Base-by-base conservation (phyloP, 1,140 invertebrate genomes). In the Araneus ventricosus region DNA sequence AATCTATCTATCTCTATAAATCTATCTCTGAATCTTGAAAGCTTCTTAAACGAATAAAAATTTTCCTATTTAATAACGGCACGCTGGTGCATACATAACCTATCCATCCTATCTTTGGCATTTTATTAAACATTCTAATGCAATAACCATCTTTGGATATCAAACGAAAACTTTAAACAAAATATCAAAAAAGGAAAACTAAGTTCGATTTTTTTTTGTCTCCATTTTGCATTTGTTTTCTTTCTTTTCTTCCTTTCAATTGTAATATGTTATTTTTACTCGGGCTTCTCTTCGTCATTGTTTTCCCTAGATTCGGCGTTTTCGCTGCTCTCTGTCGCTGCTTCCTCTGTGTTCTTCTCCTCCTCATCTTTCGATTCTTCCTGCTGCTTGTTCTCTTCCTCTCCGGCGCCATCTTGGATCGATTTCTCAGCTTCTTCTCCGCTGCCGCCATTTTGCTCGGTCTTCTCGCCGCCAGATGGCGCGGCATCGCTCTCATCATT, bases 71-170 rank as follows among this genome's bases (percentile, higher is more conserved):
- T n/a, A 61, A 1, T 45, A 39, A n/a, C 27, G n/a, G 17, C n/a
- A 86, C 61, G 82, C 80, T 86, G 82, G 90, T 86, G 90, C n/a
- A 86, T 92, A 70, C 90, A 92, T 45, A 70, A 70, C 59, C 39
- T 30, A 57, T 45, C 82, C 45, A 7, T 37, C 37, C 34, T 30
- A 82, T 86, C 61, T 70, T 92, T 86, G 90, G 90, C 90, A 86
- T 86, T 92, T 92, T 92, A 27, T 92, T 86, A 92, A 92, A 92
- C 90, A 63, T 92, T 92, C 90, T 92, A 90, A 86, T 86, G 90
- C 41, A 92, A 75, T 92, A 92, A 86, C 80, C 63, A 84, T 63
- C 61, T 91, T 84, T 91, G 79, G 80, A 91, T 91, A 57, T 91
- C 89, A 91, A 91, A 79, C 61, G 41, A 91, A 91, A 80, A 91